Conservation (phyloP, 2,113 vertebrate species). For the Mobula hypostoma region DNA sequence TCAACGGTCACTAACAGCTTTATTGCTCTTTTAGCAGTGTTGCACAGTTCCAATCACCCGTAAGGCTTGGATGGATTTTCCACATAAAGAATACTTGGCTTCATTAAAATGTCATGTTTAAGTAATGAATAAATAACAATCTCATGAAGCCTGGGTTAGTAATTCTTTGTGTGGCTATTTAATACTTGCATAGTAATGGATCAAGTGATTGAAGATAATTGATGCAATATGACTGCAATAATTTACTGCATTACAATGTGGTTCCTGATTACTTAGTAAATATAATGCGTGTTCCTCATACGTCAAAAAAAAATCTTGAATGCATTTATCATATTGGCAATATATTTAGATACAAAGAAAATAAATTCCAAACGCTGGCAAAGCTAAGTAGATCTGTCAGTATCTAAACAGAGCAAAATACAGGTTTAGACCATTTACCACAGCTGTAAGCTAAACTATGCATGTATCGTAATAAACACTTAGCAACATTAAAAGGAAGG, state of each 20-base stretch:
- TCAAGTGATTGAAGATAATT: conserved; percentile 4
- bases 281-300: background rate
- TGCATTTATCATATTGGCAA: conserved; percentile 8
- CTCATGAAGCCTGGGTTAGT: background rate
- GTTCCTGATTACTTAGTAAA: conserved; percentile 30
- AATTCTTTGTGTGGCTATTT: background rate
- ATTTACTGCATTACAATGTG: background rate
- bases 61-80: background rate
- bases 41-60: background rate
- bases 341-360: background rate
- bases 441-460: background rate
- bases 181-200: conserved; percentile 13
- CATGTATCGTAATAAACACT: background rate
- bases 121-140: background rate
- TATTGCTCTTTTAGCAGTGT: background rate
- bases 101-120: background rate
- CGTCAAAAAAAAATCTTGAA: background rate
- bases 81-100: background rate
- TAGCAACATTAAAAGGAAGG: background rate
- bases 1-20: background rate
- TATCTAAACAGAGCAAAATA: background rate
- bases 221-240: conserved; percentile 11
- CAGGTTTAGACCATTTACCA: background rate
- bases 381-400: background rate
- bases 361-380: background rate